Evolutionary conservation across 2,113 vertebrate species (phyloP).

Genomic region (Solea senegalensis): DNA sequence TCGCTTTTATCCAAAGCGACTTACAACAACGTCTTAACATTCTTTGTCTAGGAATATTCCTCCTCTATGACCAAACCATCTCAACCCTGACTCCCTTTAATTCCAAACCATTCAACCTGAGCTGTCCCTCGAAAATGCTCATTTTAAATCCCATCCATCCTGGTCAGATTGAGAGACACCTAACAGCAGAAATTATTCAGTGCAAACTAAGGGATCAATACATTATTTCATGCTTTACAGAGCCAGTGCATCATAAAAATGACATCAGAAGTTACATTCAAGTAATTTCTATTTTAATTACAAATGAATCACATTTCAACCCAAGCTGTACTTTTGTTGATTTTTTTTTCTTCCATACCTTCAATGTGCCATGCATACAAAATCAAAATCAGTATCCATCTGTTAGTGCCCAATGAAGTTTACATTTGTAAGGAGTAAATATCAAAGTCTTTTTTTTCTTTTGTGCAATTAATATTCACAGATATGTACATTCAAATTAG

Average conservation of each 20-base stretch:
- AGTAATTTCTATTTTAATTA: constrained; percentile 79
- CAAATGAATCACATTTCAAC: constrained; percentile 76
- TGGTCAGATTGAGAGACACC: too few species aligned
- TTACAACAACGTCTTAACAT: too few species aligned
- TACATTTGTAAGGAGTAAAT: constrained; percentile 67
- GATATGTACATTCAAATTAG: constrained; percentile 83
- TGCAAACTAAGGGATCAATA: constrained; percentile 19
- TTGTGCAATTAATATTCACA: constrained; percentile 83
- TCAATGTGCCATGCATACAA: constrained; percentile 78
- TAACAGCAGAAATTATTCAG: neutral
- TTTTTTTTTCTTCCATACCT: constrained; percentile 33
- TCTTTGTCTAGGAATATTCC: too few species aligned
- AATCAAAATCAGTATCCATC: constrained; percentile 73
- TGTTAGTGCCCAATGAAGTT: constrained; percentile 72
- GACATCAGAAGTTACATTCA: constrained; percentile 26
- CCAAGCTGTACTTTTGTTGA: constrained; percentile 46
- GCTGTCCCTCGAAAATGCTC: too few species aligned
- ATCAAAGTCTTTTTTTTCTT: constrained; percentile 74
- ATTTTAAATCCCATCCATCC: too few species aligned
- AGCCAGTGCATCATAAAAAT: constrained; percentile 20
- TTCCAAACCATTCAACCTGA: too few species aligned
- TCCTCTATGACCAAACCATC: too few species aligned
- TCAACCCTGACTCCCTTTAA: too few species aligned
- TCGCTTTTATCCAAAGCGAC: too few species aligned
- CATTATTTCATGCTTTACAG: constrained; percentile 11